Percentiles rank a stretch among this genome's conserved stretches.
These are phyloP conservation scores for Standfussiana lucernea DNA, from an alignment of 2,888 invertebrate genomes.

Conservation along the genomic window DNA sequence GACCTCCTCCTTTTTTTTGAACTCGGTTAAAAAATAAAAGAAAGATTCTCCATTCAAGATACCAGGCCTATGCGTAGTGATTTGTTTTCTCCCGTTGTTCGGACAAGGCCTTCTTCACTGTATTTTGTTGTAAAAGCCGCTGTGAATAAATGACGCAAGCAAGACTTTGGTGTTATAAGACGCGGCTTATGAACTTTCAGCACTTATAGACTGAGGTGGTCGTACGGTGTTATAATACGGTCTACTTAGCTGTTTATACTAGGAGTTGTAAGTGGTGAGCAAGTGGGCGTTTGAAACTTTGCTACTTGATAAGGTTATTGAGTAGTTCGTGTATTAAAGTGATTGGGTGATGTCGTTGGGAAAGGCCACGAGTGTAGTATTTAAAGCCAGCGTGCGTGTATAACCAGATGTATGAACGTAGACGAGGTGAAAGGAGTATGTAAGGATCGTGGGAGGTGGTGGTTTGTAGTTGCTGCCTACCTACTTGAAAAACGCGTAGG, in stretches of 20 bases:
- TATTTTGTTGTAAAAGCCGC: constrained; percentile 12
- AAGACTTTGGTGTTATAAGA: constrained; percentile 46
- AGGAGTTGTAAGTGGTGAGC: constrained; percentile 9
- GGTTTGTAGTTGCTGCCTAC: background rate
- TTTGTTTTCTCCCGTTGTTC: background rate
- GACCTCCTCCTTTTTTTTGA: too few relatives aligned
- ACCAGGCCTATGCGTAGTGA: background rate
- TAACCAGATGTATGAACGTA: background rate
- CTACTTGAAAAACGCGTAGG: too few relatives aligned
- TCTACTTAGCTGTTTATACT: constrained; percentile 20
- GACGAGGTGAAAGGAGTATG: background rate
- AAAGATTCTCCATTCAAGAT: background rate
- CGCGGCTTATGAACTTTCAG: constrained; percentile 54
- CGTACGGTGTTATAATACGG: constrained; percentile 38
- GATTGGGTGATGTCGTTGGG: background rate
- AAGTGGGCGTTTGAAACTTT: constrained; percentile 24
- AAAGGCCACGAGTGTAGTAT: background rate
- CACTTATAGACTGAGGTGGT: constrained; percentile 32
- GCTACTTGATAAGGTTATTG: background rate
- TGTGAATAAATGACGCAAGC: constrained; percentile 50
- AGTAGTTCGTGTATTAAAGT: background rate
- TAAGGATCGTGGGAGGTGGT: background rate
- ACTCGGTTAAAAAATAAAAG: background rate
- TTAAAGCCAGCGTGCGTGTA: background rate
- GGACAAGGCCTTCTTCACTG: constrained; percentile 3